Base-by-base conservation (phyloP, 2,113 vertebrate species). In the Solenodon paradoxus region DNA sequence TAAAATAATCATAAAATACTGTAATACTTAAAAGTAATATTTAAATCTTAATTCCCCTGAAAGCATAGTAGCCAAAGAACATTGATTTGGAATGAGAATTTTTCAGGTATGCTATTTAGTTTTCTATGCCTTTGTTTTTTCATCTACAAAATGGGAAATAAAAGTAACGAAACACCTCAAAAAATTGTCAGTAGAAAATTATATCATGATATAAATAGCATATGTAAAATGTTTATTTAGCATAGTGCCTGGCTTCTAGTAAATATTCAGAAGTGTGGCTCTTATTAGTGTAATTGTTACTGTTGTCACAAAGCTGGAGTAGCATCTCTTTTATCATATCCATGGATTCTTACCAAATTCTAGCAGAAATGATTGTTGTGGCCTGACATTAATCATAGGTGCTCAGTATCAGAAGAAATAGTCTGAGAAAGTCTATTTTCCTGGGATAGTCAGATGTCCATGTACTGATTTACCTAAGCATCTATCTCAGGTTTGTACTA, bases 1-100 rank as follows among this genome's bases (percentile, higher is more conserved):
- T 85, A 92, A 95, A 82, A 82, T 94, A 84, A 85, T 64, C 22
- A 45, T 81, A 57, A 94, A 92, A 75, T 91, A 81, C 3, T 45
- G 6, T 71, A 40, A 6, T 90, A 6, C 79, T 57, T 24, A 88
- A 96, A 96, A 86, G 35, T 78, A 78, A 35, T 55, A 77, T 35
- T 59, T 55, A 89, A 71, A 20, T 22, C 22, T 57, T 71, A 77
- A 35, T 71, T 63, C 5, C n/a, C 11, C 64, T 49, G 24, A 66
- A 7, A 84, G 1, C 24, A 78, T 40, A 51, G 28, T 40, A 51
- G 15, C 80, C 88, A 53, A 88, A 64, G 11, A 59, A 82, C 2
- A 63, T 57, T n/a, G 11, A 1, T 88, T 83, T 95, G 5, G 35
- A 92, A 49, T 83, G 51, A 75, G 28, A 82, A 61, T 90, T 32